A percentile compares a stretch with the other conserved stretches of the same genome.
Evolutionary conservation across 2,888 invertebrate species (phyloP).

Genomic region (Choreutis nemorana): DNA sequence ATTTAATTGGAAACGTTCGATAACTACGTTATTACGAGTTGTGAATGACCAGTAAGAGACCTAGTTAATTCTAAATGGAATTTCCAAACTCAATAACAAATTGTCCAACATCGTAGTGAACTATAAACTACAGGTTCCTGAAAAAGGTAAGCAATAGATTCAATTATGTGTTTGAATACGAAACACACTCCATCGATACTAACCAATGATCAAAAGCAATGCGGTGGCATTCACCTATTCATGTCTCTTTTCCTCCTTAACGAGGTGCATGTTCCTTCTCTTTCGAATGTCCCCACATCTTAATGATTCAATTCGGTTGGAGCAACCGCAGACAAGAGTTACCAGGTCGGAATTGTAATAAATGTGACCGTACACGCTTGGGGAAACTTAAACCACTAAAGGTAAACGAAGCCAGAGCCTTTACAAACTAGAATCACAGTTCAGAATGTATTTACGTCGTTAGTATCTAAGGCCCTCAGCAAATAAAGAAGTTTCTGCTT

Average conservation of each 20-base stretch:
- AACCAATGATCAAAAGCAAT: constrained; percentile 26
- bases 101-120: too few relatives aligned
- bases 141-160: too few relatives aligned
- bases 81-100: too few relatives aligned
- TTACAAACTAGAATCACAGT: too few relatives aligned
- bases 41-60: too few relatives aligned
- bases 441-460: not conserved
- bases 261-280: constrained; percentile 16
- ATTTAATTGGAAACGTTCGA: too few relatives aligned
- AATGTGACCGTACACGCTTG: constrained; percentile 21
- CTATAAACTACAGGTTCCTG: too few relatives aligned
- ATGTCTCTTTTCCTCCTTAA: constrained; percentile 16
- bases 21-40: constrained; percentile 17
- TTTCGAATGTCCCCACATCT: constrained; percentile 23
- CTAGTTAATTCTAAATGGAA: too few relatives aligned
- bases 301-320: constrained; percentile 30
- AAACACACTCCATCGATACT: too few relatives aligned
- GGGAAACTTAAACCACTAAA: too few relatives aligned
- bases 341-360: constrained; percentile 21
- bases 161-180: too few relatives aligned
- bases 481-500: not conserved
- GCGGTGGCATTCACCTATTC: constrained; percentile 12
- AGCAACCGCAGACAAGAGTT: constrained; percentile 25
- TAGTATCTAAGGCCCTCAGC: not conserved
- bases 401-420: too few relatives aligned